A percentile compares a stretch with the other conserved stretches of the same genome.
phyloP scores from a whole-genome alignment of 2,113 vertebrate genomes.

The Hyla sarda region DNA sequence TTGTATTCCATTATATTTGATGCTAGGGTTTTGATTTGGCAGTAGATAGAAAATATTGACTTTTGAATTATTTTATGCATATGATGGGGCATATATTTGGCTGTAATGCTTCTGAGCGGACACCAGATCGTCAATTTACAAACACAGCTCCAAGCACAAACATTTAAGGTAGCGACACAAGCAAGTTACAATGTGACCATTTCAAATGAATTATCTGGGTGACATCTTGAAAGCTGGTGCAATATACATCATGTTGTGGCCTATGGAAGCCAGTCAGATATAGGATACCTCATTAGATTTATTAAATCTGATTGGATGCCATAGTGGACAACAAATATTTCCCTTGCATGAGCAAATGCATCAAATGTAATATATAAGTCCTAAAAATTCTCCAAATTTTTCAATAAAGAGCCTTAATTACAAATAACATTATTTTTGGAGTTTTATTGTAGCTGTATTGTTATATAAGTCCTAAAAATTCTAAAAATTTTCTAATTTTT shows the following conservation, averaged over 20 bases:
- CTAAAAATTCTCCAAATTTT: background rate
- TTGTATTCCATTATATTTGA: background rate
- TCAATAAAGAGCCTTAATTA: background rate
- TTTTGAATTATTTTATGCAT: background rate
- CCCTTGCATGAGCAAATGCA: background rate
- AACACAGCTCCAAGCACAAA: constrained; percentile 47
- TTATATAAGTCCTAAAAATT: too few species aligned
- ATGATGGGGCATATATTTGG: constrained; percentile 23
- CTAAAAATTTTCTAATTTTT: background rate
- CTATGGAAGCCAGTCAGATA: background rate
- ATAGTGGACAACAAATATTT: background rate
- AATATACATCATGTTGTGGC: background rate
- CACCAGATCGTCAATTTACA: constrained; percentile 21
- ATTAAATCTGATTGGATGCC: background rate
- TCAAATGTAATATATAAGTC: too few species aligned
- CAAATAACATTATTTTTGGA: too few species aligned
- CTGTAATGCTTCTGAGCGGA: constrained; percentile 46
- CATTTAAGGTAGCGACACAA: constrained; percentile 45
- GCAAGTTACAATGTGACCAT: constrained; percentile 33
- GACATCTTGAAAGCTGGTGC: constrained; percentile 2
- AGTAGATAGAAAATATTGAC: background rate
- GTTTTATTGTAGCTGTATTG: too few species aligned
- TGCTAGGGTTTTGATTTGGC: background rate
- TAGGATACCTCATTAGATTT: too few species aligned
- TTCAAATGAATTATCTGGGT: background rate